phyloP scores from a whole-genome alignment of 2,888 invertebrate genomes.

The Phengaris alcon region DNA sequence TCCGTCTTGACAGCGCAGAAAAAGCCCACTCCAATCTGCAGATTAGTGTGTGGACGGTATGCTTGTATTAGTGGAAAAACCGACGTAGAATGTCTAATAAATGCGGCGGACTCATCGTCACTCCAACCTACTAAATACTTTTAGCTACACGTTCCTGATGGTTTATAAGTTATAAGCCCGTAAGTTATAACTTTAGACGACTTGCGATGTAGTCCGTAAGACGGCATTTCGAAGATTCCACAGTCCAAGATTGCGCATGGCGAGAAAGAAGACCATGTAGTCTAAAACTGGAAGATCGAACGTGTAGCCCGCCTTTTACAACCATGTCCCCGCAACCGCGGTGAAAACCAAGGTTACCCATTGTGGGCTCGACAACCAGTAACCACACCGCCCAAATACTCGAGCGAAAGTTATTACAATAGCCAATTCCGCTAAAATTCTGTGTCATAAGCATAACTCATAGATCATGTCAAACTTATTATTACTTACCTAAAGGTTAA shows the following conservation, averaged over 20 bases:
- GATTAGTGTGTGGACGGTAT: no score
- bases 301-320: neutral
- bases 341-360: constrained; percentile 47
- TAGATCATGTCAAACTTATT: constrained; percentile 9
- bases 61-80: no score
- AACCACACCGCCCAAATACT: constrained; percentile 17
- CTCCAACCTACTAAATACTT: no score
- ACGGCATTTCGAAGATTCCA: no score
- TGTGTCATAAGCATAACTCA: neutral
- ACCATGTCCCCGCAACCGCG: constrained; percentile 43
- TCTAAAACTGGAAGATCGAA: neutral
- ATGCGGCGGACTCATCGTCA: no score
- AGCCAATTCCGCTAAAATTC: constrained; percentile 17
- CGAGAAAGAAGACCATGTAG: neutral
- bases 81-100: no score
- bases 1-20: neutral
- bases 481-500: constrained; percentile 2
- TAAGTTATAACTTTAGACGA: no score
- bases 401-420: constrained; percentile 24
- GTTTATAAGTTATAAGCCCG: no score
- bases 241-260: no score
- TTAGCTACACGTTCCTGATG: no score
- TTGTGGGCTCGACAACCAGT: constrained; percentile 26
- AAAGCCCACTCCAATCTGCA: no score
- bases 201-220: no score